Base-by-base conservation (phyloP, 2,797 vertebrate species). In the Synaphobranchus kaupii region DNA sequence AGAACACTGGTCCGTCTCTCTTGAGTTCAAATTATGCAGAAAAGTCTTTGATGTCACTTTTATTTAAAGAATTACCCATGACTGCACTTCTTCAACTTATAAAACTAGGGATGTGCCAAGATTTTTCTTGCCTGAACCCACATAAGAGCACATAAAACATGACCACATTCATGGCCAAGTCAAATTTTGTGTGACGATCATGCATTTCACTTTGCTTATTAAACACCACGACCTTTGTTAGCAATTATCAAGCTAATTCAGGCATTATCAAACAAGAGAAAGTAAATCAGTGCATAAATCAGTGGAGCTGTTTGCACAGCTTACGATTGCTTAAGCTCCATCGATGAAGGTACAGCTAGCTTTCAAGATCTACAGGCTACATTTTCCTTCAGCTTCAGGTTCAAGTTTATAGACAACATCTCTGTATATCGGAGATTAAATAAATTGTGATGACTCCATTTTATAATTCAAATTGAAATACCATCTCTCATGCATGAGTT, bases 11-110 rank as follows among this genome's bases (percentile, higher is more conserved):
- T 44, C 73, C 0, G 5, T 78, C 17, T 78, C 17, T 39, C 73
- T 78, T 73, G 9, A 73, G 68, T 73, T 73, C 34, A 78, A 44
- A 47, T 39, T 44, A 78, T 44, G 39, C 34, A 47, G 34, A 47
- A 44, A 47, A 44, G 39, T 44, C 73, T 78, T 44, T 78, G 73
- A 78, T 17, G 17, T 47, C 15, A 20, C 34, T 78, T 78, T 78
- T 47, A 78, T 47, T 78, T 44, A 31, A 44, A 44, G 31, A 78
- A 78, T 12, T 22, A 25, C 7, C 22, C 78, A 81, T 17, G 22
- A 48, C 13, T 78, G 73, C 78, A 81, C 78, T 81, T n/a, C 22
- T 48, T 48, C 78, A 48, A 81, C 78, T 25, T 48, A 50, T 50
- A 12, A 8, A 81, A 81, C 44, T 25, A 17, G 15, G 73, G 73